Percentiles rank a stretch among this genome's conserved stretches.
Evolutionary conservation across 1,140 invertebrate genomes (phyloP).

Genomic region (Bactericera cockerelli): DNA sequence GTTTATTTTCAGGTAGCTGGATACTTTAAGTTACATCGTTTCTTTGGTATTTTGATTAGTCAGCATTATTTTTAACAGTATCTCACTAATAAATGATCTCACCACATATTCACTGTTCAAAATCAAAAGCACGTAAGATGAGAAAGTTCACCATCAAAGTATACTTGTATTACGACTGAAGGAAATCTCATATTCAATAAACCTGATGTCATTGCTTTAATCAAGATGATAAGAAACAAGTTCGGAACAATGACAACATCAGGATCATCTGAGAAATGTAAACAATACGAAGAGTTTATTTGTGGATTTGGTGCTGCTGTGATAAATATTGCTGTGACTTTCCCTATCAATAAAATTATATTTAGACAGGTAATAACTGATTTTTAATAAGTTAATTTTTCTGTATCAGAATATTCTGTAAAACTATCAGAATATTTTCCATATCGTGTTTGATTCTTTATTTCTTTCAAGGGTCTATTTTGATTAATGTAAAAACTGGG

Average conservation of each 20-base stretch:
- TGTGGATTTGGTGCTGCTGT: constrained; percentile 89
- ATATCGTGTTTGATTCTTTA: too few relatives aligned
- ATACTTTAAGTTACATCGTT: too few relatives aligned
- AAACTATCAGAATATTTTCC: too few relatives aligned
- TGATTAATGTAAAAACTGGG: too few relatives aligned
- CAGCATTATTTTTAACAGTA: too few relatives aligned
- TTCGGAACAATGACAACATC: not conserved
- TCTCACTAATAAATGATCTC: not conserved
- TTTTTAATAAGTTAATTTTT: too few relatives aligned
- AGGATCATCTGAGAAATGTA: not conserved
- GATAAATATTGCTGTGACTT: constrained; percentile 83
- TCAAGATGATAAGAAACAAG: not conserved
- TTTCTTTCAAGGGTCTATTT: too few relatives aligned
- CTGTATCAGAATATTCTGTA: too few relatives aligned
- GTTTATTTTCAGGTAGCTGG: too few relatives aligned
- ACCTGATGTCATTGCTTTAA: too few relatives aligned
- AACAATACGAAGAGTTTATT: constrained; percentile 53
- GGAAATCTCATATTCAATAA: too few relatives aligned
- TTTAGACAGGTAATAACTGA: constrained; percentile 87
- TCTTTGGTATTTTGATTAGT: too few relatives aligned
- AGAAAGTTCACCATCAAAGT: not conserved
- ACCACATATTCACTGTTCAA: not conserved
- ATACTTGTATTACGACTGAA: constrained; percentile 1
- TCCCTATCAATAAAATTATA: constrained; percentile 93
- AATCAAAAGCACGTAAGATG: constrained; percentile 5